Evolutionary conservation across 2,797 vertebrate species (phyloP), one percentile per base, ranked within the genome.

Genomic region (Urophycis tenuis): DNA sequence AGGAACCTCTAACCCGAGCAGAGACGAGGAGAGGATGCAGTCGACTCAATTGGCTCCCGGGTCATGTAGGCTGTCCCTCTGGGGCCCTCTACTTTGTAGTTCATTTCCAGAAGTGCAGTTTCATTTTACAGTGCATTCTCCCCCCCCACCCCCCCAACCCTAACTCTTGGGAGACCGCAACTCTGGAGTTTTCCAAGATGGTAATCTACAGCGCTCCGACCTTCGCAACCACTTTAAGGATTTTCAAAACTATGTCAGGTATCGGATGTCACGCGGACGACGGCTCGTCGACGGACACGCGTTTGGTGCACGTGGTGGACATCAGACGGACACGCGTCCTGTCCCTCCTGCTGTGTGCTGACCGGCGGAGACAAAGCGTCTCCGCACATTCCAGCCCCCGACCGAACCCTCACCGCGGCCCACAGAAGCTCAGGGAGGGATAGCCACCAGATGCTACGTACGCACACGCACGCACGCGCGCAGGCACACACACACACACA

Each of bases 351-450:
- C 3, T n/a, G 22, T 22, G 49, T 60, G 49, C 3, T 3, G 15
- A 49, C 45, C 45, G 6, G 45, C 11, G 45, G 22, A 60, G 49
- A 60, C 15, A 60, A 60, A n/a, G 49, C 8, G 49, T n/a, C n/a
- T n/a, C 49, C 22, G n/a, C 49, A 60, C 49, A 33, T 81, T 82
- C 76, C 72, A 73, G 3, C 53, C 11, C 25, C 4, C 10, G 29
- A 29, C 32, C 22, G 64, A 75, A 71, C 70, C 17, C 75, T 74
- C 76, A 15, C n/a, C 22, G n/a, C 25, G 69, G 30, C 76, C 60
- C 80, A 75, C 53, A 30, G 73, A 69, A 74, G 15, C 76, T 74
- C 70, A 29, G 11, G 17, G n/a, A 49, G 70, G 70, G 17, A 35
- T 45, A 64, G 49, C 33, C 60, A 35, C 36, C 71, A 19, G 15